Base-by-base conservation (phyloP, 1,140 invertebrate genomes). In the Melipona quadrifasciata region DNA sequence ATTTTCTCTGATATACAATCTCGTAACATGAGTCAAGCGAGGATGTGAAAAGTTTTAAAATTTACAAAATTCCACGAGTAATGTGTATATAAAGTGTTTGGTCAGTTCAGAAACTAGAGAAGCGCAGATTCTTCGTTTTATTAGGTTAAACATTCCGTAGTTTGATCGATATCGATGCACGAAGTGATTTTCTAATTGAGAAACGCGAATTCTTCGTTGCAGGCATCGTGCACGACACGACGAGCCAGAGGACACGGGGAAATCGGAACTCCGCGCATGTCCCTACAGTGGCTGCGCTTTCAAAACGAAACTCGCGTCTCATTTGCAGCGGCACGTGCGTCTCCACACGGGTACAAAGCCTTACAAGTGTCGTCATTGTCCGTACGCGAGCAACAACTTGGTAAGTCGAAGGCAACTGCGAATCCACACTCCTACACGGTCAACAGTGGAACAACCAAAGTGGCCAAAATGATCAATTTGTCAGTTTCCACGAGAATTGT, bases 281-380 rank as follows among this genome's bases (percentile, higher is more conserved):
- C 90, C 91, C 19, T 92, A 93, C 79, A 58, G 80, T 17, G 90
- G 88, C 51, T 98, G 97, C 91, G 91, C 95, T 17, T 98, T 97
- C 91, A 95, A 95, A 71, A 96, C 96, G 47, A 95, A 96, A 88
- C 94, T 96, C 78, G 95, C 95, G n/a, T 96, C 96, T 85, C 97
- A 97, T 92, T 93, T 99, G 89, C 96, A 96, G 82, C 95, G 97
- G 77, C 98, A 99, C 92, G 94, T 97, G 91, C 95, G 96, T 14
- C 95, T 96, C 39, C 98, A 98, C 91, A 97, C 96, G 17, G 97
- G 97, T 1, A 96, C 97, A 78, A 97, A 98, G 91, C 98, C 98
- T 0, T 99, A 97, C 94, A 96, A 96, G 87, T 99, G 98, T 94
- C 97, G 97, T 12, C 96, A 98, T 92, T 98, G 98, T 91, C 80